Evolutionary conservation across 2,113 vertebrate species (phyloP).

Genomic region (Panurus biarmicus): DNA sequence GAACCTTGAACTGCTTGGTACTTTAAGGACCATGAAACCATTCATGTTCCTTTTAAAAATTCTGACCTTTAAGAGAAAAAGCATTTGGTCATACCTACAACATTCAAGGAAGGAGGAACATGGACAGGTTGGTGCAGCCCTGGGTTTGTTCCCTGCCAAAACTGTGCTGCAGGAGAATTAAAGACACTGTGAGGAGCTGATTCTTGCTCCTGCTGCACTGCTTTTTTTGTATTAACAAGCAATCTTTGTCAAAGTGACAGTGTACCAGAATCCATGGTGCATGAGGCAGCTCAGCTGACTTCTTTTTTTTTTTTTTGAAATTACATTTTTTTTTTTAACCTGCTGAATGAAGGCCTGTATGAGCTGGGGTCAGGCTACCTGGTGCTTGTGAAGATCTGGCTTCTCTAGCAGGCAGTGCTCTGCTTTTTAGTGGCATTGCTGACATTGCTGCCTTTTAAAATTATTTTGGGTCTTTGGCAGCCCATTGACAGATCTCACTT

Average conservation of each 20-base stretch:
- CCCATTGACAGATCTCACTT: neutral
- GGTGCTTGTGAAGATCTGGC: neutral
- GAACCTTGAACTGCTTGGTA: neutral
- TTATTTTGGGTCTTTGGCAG: neutral
- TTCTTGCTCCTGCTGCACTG: neutral
- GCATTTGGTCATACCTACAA: neutral
- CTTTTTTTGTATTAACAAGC: neutral
- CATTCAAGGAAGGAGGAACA: neutral
- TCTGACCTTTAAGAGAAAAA: neutral
- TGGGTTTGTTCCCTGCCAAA: neutral
- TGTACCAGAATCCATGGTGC: neutral
- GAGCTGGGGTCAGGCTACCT: neutral
- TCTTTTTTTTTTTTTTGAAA: neutral
- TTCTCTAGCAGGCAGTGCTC: neutral
- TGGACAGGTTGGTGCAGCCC: neutral
- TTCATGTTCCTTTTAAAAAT: neutral
- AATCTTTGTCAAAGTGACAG: neutral
- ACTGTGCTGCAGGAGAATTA: neutral
- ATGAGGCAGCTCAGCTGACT: neutral
- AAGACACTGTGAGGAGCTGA: neutral
- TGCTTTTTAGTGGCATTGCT: neutral
- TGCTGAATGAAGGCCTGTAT: neutral
- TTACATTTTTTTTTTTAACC: neutral
- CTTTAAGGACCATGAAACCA: neutral
- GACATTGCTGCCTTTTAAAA: neutral